These are phyloP conservation scores for Euphydryas editha DNA, from an alignment of 2,888 invertebrate genomes.

Conservation along the genomic window DNA sequence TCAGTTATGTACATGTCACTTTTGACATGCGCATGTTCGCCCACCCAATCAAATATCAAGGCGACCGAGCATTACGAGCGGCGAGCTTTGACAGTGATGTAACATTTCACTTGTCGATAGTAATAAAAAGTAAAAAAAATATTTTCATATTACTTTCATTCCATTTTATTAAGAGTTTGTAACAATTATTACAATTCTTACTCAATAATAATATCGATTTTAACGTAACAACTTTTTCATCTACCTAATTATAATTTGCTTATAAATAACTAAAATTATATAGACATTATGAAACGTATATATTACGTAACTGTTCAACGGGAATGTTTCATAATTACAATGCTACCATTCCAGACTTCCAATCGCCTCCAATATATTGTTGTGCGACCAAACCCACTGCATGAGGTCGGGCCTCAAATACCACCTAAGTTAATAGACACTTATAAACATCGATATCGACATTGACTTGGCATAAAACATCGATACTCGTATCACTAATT, in stretches of 20 bases:
- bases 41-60: slow-evolving; percentile 27
- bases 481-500: slow-evolving; percentile 76
- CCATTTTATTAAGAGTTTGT: not conserved
- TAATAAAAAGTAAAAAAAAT: not conserved
- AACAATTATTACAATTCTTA: not conserved
- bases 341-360: not conserved
- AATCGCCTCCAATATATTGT: not conserved
- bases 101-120: slow-evolving; percentile 21
- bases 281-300: not conserved
- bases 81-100: slow-evolving; percentile 33
- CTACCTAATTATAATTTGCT: no score
- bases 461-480: slow-evolving; percentile 64
- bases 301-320: not conserved
- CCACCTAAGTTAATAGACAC: slow-evolving; percentile 40
- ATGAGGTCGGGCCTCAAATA: slow-evolving; percentile 30
- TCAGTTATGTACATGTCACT: slow-evolving; percentile 35
- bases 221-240: no score
- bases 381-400: slow-evolving; percentile 17
- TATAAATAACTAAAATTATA: not conserved
- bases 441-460: slow-evolving; percentile 68
- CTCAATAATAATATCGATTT: not conserved
- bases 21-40: slow-evolving; percentile 34
- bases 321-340: slow-evolving; percentile 1
- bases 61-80: slow-evolving; percentile 21
- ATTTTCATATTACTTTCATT: not conserved